These are phyloP conservation scores for Poecilia latipinna DNA, from an alignment of 2,113 vertebrate genomes.

Conservation along the genomic window DNA sequence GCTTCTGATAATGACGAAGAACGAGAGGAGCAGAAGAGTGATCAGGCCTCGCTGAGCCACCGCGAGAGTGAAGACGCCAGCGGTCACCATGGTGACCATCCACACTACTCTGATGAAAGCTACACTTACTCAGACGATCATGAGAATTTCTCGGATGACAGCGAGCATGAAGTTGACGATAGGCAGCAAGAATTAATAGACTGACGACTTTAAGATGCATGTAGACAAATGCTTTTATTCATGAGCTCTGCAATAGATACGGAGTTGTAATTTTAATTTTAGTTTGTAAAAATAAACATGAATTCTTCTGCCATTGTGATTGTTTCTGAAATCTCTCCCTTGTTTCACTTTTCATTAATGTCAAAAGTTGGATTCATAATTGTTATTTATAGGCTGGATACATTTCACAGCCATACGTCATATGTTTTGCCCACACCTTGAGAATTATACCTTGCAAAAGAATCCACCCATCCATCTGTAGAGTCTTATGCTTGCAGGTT, in stretches of 20 bases:
- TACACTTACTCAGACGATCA: conserved; percentile 54
- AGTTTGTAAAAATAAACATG: neutral
- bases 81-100: neutral
- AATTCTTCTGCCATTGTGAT: neutral
- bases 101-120: conserved; percentile 38
- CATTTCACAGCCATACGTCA: neutral
- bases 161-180: conserved; percentile 26
- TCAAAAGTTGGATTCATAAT: neutral
- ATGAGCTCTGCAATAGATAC: neutral
- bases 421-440: neutral
- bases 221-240: neutral
- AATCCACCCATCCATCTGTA: too few relatives aligned
- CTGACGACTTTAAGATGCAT: conserved; percentile 24
- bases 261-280: neutral
- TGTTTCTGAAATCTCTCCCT: neutral
- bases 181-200: conserved; percentile 16
- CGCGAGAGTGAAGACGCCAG: neutral
- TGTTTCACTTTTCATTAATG: neutral
- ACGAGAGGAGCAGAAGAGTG: conserved; percentile 21
- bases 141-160: conserved; percentile 50
- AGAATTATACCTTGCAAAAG: neutral
- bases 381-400: neutral
- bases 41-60: neutral
- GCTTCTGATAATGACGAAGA: conserved; percentile 3
- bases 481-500: too few relatives aligned